Percentiles rank a stretch among this genome's conserved stretches.
Conservation (phyloP, 23 tunicate species). For the Aplidium turbinatum region DNA sequence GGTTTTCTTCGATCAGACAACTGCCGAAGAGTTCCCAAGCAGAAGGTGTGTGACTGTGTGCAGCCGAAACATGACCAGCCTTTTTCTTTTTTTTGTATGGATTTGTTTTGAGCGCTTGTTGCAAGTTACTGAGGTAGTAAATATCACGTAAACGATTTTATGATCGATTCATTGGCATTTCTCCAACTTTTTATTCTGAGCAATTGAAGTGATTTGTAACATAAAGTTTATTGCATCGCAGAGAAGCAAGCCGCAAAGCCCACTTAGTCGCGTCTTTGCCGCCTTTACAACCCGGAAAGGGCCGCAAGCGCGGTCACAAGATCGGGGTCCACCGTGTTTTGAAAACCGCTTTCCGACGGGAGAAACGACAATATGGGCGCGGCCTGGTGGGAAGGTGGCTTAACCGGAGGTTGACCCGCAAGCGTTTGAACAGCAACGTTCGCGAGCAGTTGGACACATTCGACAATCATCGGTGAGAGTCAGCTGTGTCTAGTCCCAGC, state of each 20-base stretch:
- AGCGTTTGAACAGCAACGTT: conserved; percentile 69
- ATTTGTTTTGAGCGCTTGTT: too few species aligned
- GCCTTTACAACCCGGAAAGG: conserved; percentile 13
- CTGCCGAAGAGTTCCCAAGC: conserved; percentile 48
- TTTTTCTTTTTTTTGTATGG: too few species aligned
- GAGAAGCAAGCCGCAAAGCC: conserved; percentile 25
- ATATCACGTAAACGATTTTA: too few species aligned
- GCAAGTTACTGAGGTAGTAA: too few species aligned
- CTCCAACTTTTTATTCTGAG: too few species aligned
- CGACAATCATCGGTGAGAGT: conserved; percentile 76
- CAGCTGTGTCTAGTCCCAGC: too few species aligned
- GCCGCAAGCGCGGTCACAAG: conserved; percentile 50
- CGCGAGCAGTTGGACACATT: conserved; percentile 71
- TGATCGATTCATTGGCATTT: too few species aligned
- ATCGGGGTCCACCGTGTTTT: conserved; percentile 75
- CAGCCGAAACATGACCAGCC: too few species aligned
- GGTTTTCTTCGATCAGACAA: conserved; percentile 80
- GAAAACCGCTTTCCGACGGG: conserved; percentile 64
- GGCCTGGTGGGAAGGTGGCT: conserved; percentile 90
- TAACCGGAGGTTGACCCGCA: conserved; percentile 64
- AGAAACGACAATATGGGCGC: conserved; percentile 74
- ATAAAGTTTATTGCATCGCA: not conserved
- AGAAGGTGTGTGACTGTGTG: conserved; percentile 31
- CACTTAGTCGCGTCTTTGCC: conserved; percentile 14
- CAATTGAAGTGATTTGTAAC: too few species aligned